A percentile compares a stretch with the other conserved stretches of the same genome.
Conservation (phyloP, 2,113 vertebrate species). For the Copsychus sechellarum region DNA sequence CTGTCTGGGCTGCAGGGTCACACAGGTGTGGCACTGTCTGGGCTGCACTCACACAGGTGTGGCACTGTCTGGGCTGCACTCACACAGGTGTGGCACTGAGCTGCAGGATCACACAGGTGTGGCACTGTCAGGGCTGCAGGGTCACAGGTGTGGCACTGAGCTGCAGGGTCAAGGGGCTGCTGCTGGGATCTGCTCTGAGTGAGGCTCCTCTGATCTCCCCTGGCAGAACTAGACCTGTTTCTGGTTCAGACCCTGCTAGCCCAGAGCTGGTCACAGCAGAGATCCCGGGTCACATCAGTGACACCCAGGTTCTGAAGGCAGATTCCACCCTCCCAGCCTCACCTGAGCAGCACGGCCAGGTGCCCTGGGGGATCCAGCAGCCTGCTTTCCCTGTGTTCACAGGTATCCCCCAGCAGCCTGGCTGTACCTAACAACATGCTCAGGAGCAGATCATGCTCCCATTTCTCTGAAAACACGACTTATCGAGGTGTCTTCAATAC, state of each 20-base stretch:
- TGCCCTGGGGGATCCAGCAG: neutral
- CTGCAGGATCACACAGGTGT: neutral
- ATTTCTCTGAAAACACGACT: fast-evolving
- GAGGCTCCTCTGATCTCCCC: neutral
- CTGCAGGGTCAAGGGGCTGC: neutral
- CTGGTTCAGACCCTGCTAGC: neutral
- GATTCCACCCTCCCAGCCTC: neutral
- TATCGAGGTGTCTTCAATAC: too few relatives aligned
- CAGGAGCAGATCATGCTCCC: fast-evolving
- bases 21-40: too few relatives aligned
- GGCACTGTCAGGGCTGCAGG: too few relatives aligned
- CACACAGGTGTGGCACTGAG: too few relatives aligned
- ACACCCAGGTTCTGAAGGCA: fast-evolving
- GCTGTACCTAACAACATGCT: neutral
- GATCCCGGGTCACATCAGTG: fast-evolving
- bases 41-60: too few relatives aligned
- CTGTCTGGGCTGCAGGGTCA: too few relatives aligned
- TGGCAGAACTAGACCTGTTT: too few relatives aligned
- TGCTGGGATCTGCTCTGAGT: neutral
- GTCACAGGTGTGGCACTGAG: too few relatives aligned
- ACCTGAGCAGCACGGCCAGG: neutral
- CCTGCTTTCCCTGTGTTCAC: neutral
- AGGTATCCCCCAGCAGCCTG: neutral
- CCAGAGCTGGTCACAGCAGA: neutral
- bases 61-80: too few relatives aligned